Conservation (phyloP, 2,113 vertebrate species). For the Synchiropus splendidus region DNA sequence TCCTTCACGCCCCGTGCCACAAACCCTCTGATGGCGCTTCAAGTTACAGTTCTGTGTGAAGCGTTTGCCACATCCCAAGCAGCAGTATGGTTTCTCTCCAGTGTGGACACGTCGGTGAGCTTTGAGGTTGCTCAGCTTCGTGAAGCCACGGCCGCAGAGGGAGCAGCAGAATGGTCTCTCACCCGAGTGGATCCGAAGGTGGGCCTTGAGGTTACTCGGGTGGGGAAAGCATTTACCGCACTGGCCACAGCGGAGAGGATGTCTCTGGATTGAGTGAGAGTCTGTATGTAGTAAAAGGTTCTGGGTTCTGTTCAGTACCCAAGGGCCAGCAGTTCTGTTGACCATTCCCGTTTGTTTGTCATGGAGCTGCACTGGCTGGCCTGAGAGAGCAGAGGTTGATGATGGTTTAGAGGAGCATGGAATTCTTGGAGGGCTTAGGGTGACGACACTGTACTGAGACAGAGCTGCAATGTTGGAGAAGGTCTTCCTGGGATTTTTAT, state of each 20-base stretch:
- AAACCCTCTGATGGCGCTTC: slow-evolving; percentile 62
- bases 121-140: slow-evolving; percentile 70
- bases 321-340: slow-evolving; percentile 25
- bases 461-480: slow-evolving; percentile 1
- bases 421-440: slow-evolving; percentile 31
- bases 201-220: slow-evolving; percentile 64
- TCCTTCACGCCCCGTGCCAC: too few relatives aligned
- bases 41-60: slow-evolving; percentile 73
- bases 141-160: slow-evolving; percentile 70
- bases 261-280: slow-evolving; percentile 26
- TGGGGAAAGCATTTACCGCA: slow-evolving; percentile 68
- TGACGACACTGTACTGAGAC: slow-evolving; percentile 25
- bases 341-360: slow-evolving; percentile 30
- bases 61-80: slow-evolving; percentile 67
- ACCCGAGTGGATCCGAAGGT: slow-evolving; percentile 60
- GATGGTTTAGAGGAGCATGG: slow-evolving; percentile 43
- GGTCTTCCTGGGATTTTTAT: too few relatives aligned
- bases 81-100: slow-evolving; percentile 67
- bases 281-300: slow-evolving; percentile 12
- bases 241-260: slow-evolving; percentile 54
- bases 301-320: slow-evolving; percentile 38
- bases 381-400: slow-evolving; percentile 12
- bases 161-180: slow-evolving; percentile 69
- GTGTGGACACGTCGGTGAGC: slow-evolving; percentile 69
- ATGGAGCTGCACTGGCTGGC: slow-evolving; percentile 26